Evolutionary conservation across 1,140 invertebrate genomes (phyloP), one percentile per base, ranked within the genome.

Genomic region (Panulirus ornatus): DNA sequence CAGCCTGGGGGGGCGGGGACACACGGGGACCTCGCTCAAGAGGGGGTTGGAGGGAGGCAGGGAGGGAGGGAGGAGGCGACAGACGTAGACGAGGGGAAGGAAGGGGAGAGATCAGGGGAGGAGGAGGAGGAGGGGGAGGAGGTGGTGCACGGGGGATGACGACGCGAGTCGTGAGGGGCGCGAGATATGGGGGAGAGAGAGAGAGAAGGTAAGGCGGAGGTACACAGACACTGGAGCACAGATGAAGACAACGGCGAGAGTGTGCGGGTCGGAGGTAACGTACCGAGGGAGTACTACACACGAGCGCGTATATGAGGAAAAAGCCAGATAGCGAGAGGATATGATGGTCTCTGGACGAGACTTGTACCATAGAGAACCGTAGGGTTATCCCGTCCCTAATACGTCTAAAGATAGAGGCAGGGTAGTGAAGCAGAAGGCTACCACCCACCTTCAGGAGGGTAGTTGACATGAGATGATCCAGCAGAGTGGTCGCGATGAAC

Each of bases 121-220:
- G 36, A 51, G 44, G 44, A 36, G 19, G 5, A 79, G 76, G n/a
- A 16, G 30, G 76, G 76, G 42, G 42, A 42, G 76, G n/a, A n/a
- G 38, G 16, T 6, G 30, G 22, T 54, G 16, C 2, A 1, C 14
- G 51, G 9, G 51, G 16, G 51, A 3, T 0, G 16, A 16, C 0
- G 51, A 58, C n/a, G 51, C n/a, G n/a, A n/a, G n/a, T n/a, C n/a
- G 66, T 27, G 66, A 70, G 3, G n/a, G 70, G 70, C 8, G 42
- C 27, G 78, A 14, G 81, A n/a, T 2, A 8, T 0, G 54, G 34
- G 30, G 81, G 81, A 34, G 36, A 22, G 34, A 34, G 14, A 40
- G 81, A 54, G 58, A 83, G 81, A 58, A 30, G 22, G 81, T 6
- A n/a, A 58, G 81, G 58, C 3, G 11, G 58, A 58, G 9, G 51